Percentiles rank a stretch among this genome's conserved stretches.
Conservation (phyloP, 2,797 vertebrate species). For the Triplophysa yarkandensis region DNA sequence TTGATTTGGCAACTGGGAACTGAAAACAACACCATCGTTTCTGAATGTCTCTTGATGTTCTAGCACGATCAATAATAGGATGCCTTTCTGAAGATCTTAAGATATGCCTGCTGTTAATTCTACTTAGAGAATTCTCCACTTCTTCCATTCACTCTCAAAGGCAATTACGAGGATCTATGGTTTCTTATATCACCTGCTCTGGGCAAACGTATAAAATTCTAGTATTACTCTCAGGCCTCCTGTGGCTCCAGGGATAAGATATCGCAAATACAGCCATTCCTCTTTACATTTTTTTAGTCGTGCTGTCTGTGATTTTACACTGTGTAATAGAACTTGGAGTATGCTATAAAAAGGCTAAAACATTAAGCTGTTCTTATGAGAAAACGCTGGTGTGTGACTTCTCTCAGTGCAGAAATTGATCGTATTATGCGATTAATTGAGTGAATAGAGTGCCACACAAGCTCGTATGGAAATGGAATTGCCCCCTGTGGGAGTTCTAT, state of each 20-base stretch:
- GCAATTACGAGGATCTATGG: slow-evolving; percentile 37
- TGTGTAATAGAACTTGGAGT: slow-evolving; percentile 47
- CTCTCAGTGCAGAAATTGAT: slow-evolving; percentile 61
- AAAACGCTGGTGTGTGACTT: slow-evolving; percentile 60
- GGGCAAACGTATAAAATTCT: slow-evolving; percentile 31
- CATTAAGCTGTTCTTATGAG: slow-evolving; percentile 53
- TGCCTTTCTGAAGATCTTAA: slow-evolving; percentile 20
- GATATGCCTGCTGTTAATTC: slow-evolving; percentile 28
- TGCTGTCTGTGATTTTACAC: slow-evolving; percentile 38
- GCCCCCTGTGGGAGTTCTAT: slow-evolving; percentile 68
- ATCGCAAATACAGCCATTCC: slow-evolving; percentile 39
- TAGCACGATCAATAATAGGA: not conserved
- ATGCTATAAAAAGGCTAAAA: slow-evolving; percentile 51
- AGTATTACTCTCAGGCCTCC: slow-evolving; percentile 21
- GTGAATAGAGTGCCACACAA: slow-evolving; percentile 61
- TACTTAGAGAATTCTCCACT: slow-evolving; percentile 10
- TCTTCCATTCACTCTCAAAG: slow-evolving; percentile 14
- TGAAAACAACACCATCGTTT: not conserved
- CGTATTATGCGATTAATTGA: slow-evolving; percentile 65
- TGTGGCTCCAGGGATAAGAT: slow-evolving; percentile 35
- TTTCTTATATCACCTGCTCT: slow-evolving; percentile 31
- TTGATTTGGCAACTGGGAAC: not conserved
- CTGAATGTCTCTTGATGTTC: not conserved
- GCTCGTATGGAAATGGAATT: slow-evolving; percentile 74
- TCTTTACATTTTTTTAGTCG: slow-evolving; percentile 36